Base-by-base conservation (phyloP, 2,113 vertebrate species). In the Tachuris rubrigastra region DNA sequence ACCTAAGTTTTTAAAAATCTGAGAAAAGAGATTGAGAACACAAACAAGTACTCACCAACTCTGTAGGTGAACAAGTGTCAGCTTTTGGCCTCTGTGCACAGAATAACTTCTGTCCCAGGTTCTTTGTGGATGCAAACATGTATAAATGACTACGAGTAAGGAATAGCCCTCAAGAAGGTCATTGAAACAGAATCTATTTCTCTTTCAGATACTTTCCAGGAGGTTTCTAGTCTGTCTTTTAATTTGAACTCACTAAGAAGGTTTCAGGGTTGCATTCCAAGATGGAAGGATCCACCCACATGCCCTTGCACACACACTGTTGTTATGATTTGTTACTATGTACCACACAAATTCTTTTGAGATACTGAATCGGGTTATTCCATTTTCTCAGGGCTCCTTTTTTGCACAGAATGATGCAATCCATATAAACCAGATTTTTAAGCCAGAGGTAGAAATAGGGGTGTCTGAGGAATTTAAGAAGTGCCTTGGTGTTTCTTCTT, bases 1-100 rank as follows among this genome's bases (percentile, higher is more conserved):
- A 86, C 76, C 69, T 89, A 3, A 6, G 55, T 24, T 95, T 95
- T 95, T 39, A 66, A 87, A 96, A 91, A 59, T 21, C 83, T 79
- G 59, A 73, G 59, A 56, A 87, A 82, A 67, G 69, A 90, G 50
- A 86, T 56, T 83, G 94, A 86, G 69, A 93, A 63, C 69, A 91
- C 41, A 90, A 95, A 68, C 63, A 89, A 90, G 67, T 85, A 46
- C 69, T 93, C 56, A 20, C n/a, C 52, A 62, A 12, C 52, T 90
- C 63, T 46, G 24, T 21, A 85, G 91, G 91, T 89, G 92, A 93
- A 37, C 56, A 25, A 24, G 23, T 73, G 68, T 85, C 85, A 94
- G 50, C 75, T 76, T 63, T 84, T 77, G 71, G 33, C 50, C 33
- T 73, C 74, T 81, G 23, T 25, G 37, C 73, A 55, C 46, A 59